phyloP scores from a whole-genome alignment of 2,113 vertebrate species.

The Euleptes europaea region DNA sequence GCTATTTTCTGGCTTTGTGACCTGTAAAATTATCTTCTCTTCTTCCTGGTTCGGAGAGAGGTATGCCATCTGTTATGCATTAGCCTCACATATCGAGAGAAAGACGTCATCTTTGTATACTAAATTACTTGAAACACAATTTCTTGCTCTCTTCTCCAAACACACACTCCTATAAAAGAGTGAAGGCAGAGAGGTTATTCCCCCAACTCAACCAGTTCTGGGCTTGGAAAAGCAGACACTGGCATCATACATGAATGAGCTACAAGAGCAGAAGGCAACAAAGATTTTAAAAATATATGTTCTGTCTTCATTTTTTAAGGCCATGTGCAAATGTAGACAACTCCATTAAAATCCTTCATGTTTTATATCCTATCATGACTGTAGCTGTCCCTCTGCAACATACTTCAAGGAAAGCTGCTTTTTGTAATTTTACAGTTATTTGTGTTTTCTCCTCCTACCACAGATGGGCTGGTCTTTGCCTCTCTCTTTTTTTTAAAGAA shows the following conservation, averaged over 20 bases:
- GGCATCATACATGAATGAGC: neutral
- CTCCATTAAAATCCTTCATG: neutral
- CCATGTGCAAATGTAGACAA: neutral
- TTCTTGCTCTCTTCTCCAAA: constrained; percentile 5
- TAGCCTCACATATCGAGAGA: neutral
- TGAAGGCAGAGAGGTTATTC: constrained; percentile 24
- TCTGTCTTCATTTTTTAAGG: too few species aligned
- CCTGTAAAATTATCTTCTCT: constrained; percentile 38
- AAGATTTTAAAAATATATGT: neutral
- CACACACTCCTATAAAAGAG: neutral
- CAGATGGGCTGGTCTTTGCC: too few species aligned
- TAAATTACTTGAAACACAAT: neutral
- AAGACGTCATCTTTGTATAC: rapidly evolving
- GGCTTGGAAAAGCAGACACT: neutral
- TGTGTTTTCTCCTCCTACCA: too few species aligned
- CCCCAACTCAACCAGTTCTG: constrained; percentile 40
- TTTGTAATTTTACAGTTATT: too few species aligned
- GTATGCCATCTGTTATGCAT: neutral
- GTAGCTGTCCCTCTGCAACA: neutral
- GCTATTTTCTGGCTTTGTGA: constrained; percentile 30
- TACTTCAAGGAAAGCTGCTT: neutral
- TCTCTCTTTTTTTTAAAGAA: too few species aligned
- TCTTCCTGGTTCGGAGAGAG: neutral
- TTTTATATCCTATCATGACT: neutral
- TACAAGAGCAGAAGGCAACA: neutral